phyloP scores from a whole-genome alignment of 1,140 invertebrate species.

The Diprion similis region DNA sequence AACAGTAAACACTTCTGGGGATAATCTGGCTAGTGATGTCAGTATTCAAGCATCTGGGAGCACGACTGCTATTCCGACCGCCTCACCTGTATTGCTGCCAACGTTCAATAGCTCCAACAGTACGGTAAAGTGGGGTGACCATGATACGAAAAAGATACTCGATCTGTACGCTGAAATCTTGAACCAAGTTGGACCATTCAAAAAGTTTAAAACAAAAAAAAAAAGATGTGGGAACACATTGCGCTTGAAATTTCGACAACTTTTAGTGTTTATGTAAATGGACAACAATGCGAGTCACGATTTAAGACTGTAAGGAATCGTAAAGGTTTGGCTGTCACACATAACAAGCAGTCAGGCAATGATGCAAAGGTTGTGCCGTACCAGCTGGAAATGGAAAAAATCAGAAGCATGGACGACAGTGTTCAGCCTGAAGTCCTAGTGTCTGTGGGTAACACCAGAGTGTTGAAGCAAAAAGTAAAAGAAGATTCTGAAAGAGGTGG shows the following conservation, averaged over 20 bases:
- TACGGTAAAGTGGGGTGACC: conserved; percentile 14
- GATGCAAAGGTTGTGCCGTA: conserved; percentile 17
- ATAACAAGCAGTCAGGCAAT: conserved; percentile 27
- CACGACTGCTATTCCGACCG: too few species aligned
- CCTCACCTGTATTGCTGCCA: too few species aligned
- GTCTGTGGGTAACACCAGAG: background rate
- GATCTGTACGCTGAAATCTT: conserved; percentile 19
- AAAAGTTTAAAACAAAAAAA: too few species aligned
- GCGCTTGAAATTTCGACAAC: background rate
- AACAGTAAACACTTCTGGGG: background rate
- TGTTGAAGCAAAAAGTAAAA: conserved; percentile 10
- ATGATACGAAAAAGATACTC: conserved; percentile 14
- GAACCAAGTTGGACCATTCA: conserved; percentile 21
- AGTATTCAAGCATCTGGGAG: too few species aligned
- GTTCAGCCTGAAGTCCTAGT: conserved; percentile 28
- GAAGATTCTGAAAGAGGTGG: background rate
- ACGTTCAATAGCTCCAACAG: conserved; percentile 7
- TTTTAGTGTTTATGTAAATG: conserved; percentile 6
- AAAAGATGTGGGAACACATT: conserved; percentile 29
- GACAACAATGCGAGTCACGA: conserved; percentile 22
- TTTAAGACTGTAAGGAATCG: conserved; percentile 24
- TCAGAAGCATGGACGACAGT: conserved; percentile 29
- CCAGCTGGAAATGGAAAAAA: conserved; percentile 25
- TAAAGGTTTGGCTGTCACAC: conserved; percentile 13
- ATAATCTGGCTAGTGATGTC: too few species aligned